Evolutionary conservation across 2,888 invertebrate species (phyloP).

Genomic region (Watsonalla binaria): DNA sequence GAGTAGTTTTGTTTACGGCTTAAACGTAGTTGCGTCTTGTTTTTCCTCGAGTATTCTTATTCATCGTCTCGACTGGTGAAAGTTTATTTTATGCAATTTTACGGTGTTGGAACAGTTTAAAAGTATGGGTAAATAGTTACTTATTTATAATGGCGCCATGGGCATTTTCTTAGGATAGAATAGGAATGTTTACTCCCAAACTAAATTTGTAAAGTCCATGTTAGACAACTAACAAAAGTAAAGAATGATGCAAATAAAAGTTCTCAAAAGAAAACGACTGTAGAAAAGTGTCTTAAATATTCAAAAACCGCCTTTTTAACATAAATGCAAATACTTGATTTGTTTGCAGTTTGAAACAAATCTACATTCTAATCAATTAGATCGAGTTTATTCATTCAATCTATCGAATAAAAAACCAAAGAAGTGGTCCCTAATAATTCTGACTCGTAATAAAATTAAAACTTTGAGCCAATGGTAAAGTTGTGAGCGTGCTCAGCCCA

Average conservation of each 20-base stretch:
- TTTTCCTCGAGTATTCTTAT: conserved; percentile 34
- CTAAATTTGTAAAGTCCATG: too few species aligned
- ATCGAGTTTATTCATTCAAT: conserved; percentile 40
- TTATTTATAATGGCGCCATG: too few species aligned
- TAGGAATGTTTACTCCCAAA: too few species aligned
- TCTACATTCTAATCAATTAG: conserved; percentile 42
- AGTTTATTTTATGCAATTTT: conserved; percentile 25
- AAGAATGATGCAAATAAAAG: too few species aligned
- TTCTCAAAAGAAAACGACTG: too few species aligned
- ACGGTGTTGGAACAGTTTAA: too few species aligned
- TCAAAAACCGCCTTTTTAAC: conserved; percentile 5
- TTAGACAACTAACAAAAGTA: too few species aligned
- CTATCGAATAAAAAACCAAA: conserved; percentile 38
- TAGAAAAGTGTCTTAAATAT: not conserved
- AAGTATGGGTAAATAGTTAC: too few species aligned
- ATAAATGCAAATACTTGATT: conserved; percentile 5
- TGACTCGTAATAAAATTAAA: conserved; percentile 56
- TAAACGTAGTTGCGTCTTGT: conserved; percentile 54
- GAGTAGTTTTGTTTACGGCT: conserved; percentile 59
- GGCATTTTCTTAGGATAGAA: too few species aligned
- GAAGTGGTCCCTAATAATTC: conserved; percentile 37
- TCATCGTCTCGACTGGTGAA: conserved; percentile 38
- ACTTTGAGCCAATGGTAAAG: conserved; percentile 42
- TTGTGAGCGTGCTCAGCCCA: conserved; percentile 26
- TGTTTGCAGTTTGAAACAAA: conserved; percentile 5